Conservation (phyloP, 1,140 invertebrate species). For the Dreissena rostriformis region DNA sequence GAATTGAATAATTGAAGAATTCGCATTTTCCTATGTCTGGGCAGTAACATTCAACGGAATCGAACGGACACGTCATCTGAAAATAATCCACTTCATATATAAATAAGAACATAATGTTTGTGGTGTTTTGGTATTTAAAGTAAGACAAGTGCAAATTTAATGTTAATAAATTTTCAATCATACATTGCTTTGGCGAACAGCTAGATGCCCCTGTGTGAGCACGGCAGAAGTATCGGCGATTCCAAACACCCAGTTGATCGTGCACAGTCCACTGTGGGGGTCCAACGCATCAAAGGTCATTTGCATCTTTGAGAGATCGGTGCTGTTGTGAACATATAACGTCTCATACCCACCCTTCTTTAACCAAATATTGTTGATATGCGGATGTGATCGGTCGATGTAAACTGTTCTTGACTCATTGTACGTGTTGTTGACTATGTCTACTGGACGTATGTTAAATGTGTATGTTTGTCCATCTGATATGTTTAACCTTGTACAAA, state of each 20-base stretch:
- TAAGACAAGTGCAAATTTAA: not conserved
- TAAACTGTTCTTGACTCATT: slow-evolving; percentile 44
- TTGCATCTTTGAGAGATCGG: slow-evolving; percentile 65
- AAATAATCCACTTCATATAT: not conserved
- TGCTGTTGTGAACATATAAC: slow-evolving; percentile 60
- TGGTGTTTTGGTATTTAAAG: not conserved
- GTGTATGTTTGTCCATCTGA: slow-evolving; percentile 61
- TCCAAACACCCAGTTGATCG: slow-evolving; percentile 46
- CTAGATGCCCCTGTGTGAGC: not conserved
- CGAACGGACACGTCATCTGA: not conserved
- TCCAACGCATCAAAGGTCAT: slow-evolving; percentile 61
- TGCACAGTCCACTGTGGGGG: slow-evolving; percentile 60
- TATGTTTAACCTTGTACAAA: slow-evolving; percentile 12
- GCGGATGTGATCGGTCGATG: slow-evolving; percentile 57
- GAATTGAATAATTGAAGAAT: slow-evolving; percentile 27
- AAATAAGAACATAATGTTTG: not conserved
- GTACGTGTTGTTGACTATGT: slow-evolving; percentile 50
- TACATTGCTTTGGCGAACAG: not conserved
- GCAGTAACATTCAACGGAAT: slow-evolving; percentile 47
- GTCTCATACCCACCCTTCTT: slow-evolving; percentile 44
- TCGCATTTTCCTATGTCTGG: slow-evolving; percentile 53
- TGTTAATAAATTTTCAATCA: not conserved
- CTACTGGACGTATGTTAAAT: slow-evolving; percentile 48
- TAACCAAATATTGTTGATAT: slow-evolving; percentile 54
- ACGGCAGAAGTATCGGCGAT: not conserved